Base-by-base conservation (phyloP, 1,140 invertebrate species). In the Aphaenogaster floridana region DNA sequence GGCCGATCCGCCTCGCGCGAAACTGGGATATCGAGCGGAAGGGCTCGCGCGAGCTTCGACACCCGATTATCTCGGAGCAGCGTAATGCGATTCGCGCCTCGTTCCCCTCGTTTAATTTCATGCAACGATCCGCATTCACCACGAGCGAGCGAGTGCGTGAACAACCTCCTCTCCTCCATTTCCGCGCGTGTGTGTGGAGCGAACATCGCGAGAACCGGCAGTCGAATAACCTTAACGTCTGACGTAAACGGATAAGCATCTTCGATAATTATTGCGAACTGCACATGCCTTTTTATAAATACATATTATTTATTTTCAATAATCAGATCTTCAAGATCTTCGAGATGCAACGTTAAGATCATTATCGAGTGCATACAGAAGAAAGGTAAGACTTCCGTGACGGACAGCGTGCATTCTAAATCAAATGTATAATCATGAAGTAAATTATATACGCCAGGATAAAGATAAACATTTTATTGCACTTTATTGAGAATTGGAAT, bases 181-280 rank as follows among this genome's bases (percentile, higher is more conserved):
- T 50, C 42, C 54, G 50, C 21, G 7, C 63, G 39, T 28, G 28
- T 28, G 28, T 74, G 13, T 1, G 6, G 54, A 48, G 28, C 57
- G 80, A 84, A 76, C 69, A 48, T 76, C 28, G 80, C 68, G 42
- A 59, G 54, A 76, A 61, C n/a, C 80, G 57, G 7, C 36, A 3
- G 36, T 84, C 45, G 42, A 74, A 84, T 84, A 84, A 84, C 80
- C 80, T 84, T 61, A 48, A 74, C 59, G 34, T 17, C 11, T 61
- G 80, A 72, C 66, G 78, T 54, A 17, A 42, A 81, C 52, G 39
- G 28, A 21, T n/a, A 72, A 48, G 28, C 50, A 45, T 83, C 34
- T 61, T 50, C 28, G 21, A 39, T 64, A 69, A 54, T 68, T 45
- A 54, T 50, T 50, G 45, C 42, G 17, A 28, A 13, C n/a, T 28